Evolutionary conservation across 2,113 vertebrate species (phyloP), one percentile per base, ranked within the genome.

Genomic region (Ctenomys sociabilis): DNA sequence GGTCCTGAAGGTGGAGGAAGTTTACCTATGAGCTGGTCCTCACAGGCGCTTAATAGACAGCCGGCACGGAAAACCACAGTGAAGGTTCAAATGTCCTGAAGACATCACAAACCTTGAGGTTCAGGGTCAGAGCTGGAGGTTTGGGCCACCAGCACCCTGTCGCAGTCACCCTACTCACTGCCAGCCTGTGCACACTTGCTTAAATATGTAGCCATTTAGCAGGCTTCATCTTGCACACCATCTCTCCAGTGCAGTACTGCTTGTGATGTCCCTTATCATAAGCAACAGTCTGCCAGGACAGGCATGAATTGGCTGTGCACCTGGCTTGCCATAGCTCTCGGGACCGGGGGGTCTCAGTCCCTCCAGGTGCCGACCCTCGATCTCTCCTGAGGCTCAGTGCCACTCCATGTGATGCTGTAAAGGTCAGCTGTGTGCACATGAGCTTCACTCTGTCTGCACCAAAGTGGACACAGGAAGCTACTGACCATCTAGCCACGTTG

Each of bases 271-370:
- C 5, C 37, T 54, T 57, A 35, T 24, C 45, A 21, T 57, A 5
- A 19, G 21, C 19, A 24, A 21, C 11, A 32, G 21, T 43, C n/a
- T 11, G 57, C 30, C 4, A 9, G 73, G 6, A 22, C 5, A 22
- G 52, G 28, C 5, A 4, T 0, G 16, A 66, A 11, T 2, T 14
- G 28, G 9, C n/a, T 4, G 21, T 13, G 11, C 0, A 0, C 4
- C 28, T 7, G 30, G 16, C 9, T 52, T 24, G 28, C 5, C 28
- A 0, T 19, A n/a, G 2, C 16, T 43, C 13, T 49, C 19, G 40
- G 52, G 26, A 40, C 35, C 5, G 30, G 3, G 43, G 86, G 30
- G 11, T 8, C 37, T 3, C 0, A 14, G 5, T 11, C 24, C n/a
- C 86, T 66, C 7, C n/a, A 28, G 14, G 5, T 16, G 3, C 32